These are phyloP conservation scores for Rhizoglyphus robini DNA, from an alignment of 1,140 invertebrate species.

Conservation along the genomic window DNA sequence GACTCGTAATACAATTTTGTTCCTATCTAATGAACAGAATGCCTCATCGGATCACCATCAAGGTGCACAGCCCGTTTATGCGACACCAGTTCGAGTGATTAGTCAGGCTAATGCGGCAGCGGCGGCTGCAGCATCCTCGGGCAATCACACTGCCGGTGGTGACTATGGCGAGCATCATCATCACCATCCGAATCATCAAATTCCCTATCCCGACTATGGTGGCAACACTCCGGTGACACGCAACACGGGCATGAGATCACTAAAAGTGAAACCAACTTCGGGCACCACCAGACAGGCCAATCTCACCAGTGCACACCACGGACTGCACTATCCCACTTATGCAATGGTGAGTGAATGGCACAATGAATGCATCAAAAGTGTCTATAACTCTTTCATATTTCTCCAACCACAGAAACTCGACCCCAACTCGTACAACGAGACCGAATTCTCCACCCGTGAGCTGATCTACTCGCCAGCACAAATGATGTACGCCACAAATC, in stretches of 20 bases:
- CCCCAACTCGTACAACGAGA: conserved; percentile 20
- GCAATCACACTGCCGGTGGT: too few relatives aligned
- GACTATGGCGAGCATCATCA: too few relatives aligned
- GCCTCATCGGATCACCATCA: neutral
- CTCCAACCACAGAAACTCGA: neutral
- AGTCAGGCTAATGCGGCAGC: neutral
- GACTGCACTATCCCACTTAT: neutral
- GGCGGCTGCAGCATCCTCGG: neutral
- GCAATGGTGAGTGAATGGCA: neutral
- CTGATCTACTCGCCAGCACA: conserved; percentile 22
- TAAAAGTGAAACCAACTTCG: neutral
- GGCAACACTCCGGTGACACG: too few relatives aligned
- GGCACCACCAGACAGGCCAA: conserved; percentile 1
- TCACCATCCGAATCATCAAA: neutral
- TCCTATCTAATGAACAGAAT: neutral
- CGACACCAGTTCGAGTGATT: conserved; percentile 19
- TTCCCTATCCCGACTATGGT: conserved; percentile 1
- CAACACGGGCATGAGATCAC: neutral
- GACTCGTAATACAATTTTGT: neutral
- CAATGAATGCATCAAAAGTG: too few relatives aligned
- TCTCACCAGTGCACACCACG: neutral
- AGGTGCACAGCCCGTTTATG: conserved; percentile 19
- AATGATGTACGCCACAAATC: conserved; percentile 4
- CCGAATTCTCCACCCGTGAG: conserved; percentile 23
- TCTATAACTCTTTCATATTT: too few relatives aligned